Percentiles rank a stretch among this genome's conserved stretches.
phyloP scores from a whole-genome alignment of 2,888 invertebrate species.

The Marronus borbonicus region DNA sequence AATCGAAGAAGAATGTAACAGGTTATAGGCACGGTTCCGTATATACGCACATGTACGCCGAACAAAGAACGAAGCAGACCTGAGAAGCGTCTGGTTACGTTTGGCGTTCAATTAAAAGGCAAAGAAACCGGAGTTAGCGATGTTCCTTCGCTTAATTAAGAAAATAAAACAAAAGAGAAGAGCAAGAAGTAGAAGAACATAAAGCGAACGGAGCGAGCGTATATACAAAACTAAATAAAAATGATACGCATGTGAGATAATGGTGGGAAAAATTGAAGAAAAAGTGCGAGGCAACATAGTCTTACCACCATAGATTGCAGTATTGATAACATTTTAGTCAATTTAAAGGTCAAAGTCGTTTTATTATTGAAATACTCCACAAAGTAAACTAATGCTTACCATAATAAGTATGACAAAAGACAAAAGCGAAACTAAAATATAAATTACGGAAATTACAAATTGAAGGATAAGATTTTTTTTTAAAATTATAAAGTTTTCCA shows the following conservation, averaged over 20 bases:
- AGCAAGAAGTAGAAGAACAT: constrained; percentile 12
- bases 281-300: not conserved
- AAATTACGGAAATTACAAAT: no score
- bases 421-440: no score
- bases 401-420: no score
- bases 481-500: no score
- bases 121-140: constrained; percentile 30
- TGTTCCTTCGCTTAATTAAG: constrained; percentile 35
- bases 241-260: constrained; percentile 14
- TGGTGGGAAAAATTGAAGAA: constrained; percentile 21
- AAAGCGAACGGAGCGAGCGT: not conserved
- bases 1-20: constrained; percentile 20
- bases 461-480: no score
- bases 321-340: not conserved
- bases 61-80: constrained; percentile 8
- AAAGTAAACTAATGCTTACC: no score
- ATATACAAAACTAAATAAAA: constrained; percentile 13
- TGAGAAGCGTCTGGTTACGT: constrained; percentile 18
- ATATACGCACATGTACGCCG: not conserved
- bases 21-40: constrained; percentile 4
- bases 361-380: no score
- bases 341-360: no score
- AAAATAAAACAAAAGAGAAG: constrained; percentile 20
- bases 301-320: not conserved
- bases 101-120: constrained; percentile 33